Evolutionary conservation across 2,113 vertebrate genomes (phyloP).

Genomic region (Heloderma charlesbogerti): DNA sequence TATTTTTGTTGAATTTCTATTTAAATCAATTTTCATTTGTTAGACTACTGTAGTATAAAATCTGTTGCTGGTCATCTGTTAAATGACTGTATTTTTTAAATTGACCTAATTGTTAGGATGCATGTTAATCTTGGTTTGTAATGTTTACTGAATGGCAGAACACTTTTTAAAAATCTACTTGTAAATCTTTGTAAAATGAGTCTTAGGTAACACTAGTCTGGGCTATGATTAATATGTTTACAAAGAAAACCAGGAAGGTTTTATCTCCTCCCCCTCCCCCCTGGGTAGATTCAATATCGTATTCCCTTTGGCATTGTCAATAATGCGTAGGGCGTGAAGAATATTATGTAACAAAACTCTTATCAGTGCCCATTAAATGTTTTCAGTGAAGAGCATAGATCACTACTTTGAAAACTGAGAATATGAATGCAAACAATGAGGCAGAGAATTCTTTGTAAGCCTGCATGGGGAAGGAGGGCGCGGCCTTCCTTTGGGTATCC

Average conservation of each 20-base stretch:
- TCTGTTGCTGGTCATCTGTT: neutral
- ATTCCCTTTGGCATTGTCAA: conserved; percentile 25
- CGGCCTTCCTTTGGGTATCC: too few species aligned
- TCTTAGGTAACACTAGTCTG: conserved; percentile 31
- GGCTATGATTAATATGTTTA: conserved; percentile 22
- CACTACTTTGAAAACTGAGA: neutral
- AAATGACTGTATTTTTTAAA: conserved; percentile 22
- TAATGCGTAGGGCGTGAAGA: neutral
- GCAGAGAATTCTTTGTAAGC: neutral
- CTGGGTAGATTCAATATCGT: neutral
- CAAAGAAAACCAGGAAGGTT: conserved; percentile 36
- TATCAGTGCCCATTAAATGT: neutral
- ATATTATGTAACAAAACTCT: neutral
- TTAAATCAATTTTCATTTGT: conserved; percentile 33
- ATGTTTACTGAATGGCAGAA: neutral
- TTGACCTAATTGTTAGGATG: conserved; percentile 45
- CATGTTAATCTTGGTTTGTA: neutral
- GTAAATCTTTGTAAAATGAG: conserved; percentile 47
- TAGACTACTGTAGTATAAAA: conserved; percentile 27
- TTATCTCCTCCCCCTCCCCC: conserved; percentile 31
- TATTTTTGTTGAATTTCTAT: conserved; percentile 31
- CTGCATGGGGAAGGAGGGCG: neutral
- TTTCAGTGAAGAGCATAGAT: conserved; percentile 19
- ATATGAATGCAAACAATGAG: neutral
- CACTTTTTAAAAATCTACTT: conserved; percentile 26